Evolutionary conservation across 2,888 invertebrate species (phyloP).

Genomic region (Tipula unca): DNA sequence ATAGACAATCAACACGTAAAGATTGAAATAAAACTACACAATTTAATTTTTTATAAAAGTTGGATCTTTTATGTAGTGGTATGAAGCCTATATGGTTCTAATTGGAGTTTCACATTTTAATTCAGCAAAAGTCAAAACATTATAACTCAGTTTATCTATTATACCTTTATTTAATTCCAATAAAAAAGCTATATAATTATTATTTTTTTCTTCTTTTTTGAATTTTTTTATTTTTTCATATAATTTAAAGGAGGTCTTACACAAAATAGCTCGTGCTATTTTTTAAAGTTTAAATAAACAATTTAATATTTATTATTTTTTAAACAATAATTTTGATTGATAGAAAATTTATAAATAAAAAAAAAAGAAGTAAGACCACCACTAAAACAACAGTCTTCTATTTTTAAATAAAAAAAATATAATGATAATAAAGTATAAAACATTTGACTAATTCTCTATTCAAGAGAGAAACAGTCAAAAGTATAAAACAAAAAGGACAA

Average conservation of each 20-base stretch:
- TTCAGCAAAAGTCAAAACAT: neutral
- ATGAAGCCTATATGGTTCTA: no score
- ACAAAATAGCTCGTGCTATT: neutral
- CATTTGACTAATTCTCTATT: neutral
- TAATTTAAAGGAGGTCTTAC: constrained; percentile 20
- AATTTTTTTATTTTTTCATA: neutral
- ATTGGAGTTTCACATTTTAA: no score
- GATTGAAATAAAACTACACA: no score
- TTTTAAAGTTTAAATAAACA: neutral
- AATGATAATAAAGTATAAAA: neutral
- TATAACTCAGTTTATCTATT: neutral
- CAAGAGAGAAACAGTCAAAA: neutral
- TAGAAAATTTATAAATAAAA: neutral
- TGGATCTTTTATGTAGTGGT: no score
- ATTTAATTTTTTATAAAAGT: no score
- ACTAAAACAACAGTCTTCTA: constrained; percentile 15
- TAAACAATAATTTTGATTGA: neutral
- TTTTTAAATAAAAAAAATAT: constrained; percentile 15
- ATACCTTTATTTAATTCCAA: constrained; percentile 19
- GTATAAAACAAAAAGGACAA: neutral
- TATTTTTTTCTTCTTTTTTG: neutral
- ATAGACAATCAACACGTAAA: no score
- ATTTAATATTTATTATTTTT: neutral
- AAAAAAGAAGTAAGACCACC: constrained; percentile 9
- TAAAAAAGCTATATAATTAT: constrained; percentile 19